phyloP scores from a whole-genome alignment of 2,888 invertebrate genomes.

The Cistogaster globosa region DNA sequence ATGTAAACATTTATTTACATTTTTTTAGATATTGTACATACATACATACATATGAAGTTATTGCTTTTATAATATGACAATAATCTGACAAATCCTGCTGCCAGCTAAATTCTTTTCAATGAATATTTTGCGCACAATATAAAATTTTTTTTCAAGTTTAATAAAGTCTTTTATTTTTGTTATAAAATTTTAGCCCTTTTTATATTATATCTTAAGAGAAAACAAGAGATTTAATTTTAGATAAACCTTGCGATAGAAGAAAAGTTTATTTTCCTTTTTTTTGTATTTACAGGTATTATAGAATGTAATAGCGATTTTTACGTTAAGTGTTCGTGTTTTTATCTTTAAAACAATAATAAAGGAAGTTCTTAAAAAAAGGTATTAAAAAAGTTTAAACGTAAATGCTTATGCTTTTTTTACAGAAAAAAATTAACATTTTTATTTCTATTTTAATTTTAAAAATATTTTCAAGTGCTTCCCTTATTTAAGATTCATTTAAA shows the following conservation, averaged over 20 bases:
- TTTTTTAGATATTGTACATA: too few species aligned
- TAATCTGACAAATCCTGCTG: slow-evolving; percentile 42
- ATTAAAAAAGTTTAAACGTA: not conserved
- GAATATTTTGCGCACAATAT: not conserved
- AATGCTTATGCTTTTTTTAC: not conserved
- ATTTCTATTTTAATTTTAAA: not conserved
- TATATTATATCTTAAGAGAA: not conserved
- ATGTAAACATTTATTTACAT: too few species aligned
- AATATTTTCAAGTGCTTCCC: not conserved
- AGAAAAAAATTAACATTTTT: not conserved
- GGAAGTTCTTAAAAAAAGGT: not conserved
- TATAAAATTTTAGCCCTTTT: slow-evolving; percentile 1
- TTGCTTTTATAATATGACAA: slow-evolving; percentile 43
- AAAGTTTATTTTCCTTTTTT: not conserved
- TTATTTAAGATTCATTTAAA: not conserved
- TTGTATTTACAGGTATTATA: slow-evolving; percentile 9
- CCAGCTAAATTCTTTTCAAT: not conserved
- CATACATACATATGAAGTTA: not conserved
- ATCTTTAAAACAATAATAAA: slow-evolving; percentile 25
- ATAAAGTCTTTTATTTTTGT: not conserved
- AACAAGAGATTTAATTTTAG: slow-evolving; percentile 54
- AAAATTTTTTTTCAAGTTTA: not conserved
- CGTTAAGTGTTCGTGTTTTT: not conserved
- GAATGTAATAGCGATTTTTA: slow-evolving; percentile 26
- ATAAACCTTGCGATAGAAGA: slow-evolving; percentile 37